phyloP scores from a whole-genome alignment of 2,888 invertebrate species.

The Sphaeridia pumilis region DNA sequence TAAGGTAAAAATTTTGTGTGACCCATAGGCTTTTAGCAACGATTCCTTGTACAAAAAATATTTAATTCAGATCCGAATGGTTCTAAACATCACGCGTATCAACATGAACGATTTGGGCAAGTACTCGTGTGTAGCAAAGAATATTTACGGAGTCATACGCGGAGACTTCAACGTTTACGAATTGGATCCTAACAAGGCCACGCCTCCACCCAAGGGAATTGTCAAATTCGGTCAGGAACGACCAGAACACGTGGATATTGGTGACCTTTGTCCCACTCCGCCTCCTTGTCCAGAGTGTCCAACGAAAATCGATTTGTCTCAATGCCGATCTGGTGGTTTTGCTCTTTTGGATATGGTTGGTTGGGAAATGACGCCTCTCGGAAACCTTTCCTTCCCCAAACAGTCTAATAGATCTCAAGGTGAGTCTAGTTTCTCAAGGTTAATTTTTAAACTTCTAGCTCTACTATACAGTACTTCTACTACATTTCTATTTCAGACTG shows the following conservation, averaged over 20 bases:
- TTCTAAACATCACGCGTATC: constrained; percentile 59
- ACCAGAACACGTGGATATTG: constrained; percentile 49
- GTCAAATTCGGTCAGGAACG: constrained; percentile 42
- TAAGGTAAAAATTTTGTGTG: constrained; percentile 42
- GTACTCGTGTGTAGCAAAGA: constrained; percentile 76
- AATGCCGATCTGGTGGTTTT: constrained; percentile 49
- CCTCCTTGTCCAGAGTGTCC: constrained; percentile 53
- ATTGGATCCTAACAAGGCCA: constrained; percentile 45
- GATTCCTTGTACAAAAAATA: neutral
- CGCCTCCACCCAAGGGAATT: constrained; percentile 42
- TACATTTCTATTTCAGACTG: constrained; percentile 68
- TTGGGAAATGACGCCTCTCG: constrained; percentile 46
- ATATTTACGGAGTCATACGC: constrained; percentile 65
- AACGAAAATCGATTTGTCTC: constrained; percentile 41
- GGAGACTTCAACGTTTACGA: constrained; percentile 57
- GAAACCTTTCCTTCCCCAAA: constrained; percentile 50
- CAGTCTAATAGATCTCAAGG: constrained; percentile 45
- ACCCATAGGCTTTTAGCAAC: too few relatives aligned
- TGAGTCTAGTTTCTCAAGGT: too few relatives aligned
- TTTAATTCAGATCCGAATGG: constrained; percentile 56
- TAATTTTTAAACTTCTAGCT: too few relatives aligned
- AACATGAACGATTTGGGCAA: constrained; percentile 56
- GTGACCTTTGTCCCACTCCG: constrained; percentile 52
- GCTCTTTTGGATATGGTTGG: constrained; percentile 49
- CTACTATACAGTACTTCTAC: too few relatives aligned